Conservation (phyloP, 1,140 invertebrate genomes). For the Onthophagus taurus region DNA sequence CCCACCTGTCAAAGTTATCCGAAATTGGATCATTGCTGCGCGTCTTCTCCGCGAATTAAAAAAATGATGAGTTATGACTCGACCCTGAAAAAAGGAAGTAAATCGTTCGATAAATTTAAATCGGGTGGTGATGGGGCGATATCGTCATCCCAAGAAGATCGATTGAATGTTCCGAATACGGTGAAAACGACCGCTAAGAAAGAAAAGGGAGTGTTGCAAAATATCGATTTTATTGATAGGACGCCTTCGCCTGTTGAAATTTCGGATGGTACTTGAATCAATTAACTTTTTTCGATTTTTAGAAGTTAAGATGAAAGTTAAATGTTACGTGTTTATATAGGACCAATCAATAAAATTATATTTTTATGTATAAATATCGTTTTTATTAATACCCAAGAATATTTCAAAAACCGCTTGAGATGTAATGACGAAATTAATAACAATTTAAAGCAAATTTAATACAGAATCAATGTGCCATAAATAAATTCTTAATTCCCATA, state of each 20-base stretch:
- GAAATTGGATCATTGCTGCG: background rate
- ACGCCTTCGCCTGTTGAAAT: constrained; percentile 25
- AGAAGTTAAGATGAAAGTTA: background rate
- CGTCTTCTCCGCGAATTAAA: background rate
- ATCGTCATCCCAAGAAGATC: background rate
- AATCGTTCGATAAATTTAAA: background rate
- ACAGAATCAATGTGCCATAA: no score
- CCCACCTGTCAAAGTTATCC: constrained; percentile 9
- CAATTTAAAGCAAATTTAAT: no score
- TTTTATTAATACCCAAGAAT: no score
- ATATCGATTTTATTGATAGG: constrained; percentile 29
- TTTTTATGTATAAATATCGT: no score
- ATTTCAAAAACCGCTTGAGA: no score
- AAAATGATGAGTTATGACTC: constrained; percentile 1
- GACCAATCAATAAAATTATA: no score
- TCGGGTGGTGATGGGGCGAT: background rate
- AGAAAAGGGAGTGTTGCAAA: no score
- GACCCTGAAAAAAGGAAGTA: background rate
- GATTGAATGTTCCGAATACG: background rate
- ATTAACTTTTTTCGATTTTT: background rate
- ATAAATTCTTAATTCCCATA: no score
- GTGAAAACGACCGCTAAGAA: constrained; percentile 20
- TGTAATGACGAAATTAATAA: no score
- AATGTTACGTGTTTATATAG: background rate
- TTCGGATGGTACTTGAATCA: constrained; percentile 7